Evolutionary conservation across 1,140 invertebrate genomes (phyloP), one percentile per base, ranked within the genome.

Genomic region (Helicoverpa armigera): DNA sequence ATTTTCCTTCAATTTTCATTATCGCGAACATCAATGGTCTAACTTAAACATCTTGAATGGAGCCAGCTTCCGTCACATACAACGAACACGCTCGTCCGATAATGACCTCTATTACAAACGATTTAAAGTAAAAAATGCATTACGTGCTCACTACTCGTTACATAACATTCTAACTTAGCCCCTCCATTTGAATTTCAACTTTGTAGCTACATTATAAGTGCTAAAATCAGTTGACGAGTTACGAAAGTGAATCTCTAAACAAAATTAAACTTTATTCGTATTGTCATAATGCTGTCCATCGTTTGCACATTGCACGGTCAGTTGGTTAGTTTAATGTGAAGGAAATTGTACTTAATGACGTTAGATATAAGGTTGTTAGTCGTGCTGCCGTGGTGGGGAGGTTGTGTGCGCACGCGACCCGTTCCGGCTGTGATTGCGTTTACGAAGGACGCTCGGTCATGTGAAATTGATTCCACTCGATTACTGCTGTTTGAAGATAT

Each of bases 401-500:
- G 18, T 60, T 2, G 61, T 43, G 23, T 75, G 51, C 69, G 84
- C 87, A 87, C 88, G 89, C 87, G 83, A 88, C 82, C 79, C 85
- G 89, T 91, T 89, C 84, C 90, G 88, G 67, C 83, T 85, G 63
- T 67, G 75, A 67, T 53, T 85, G 88, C 84, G 82, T 54, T 65
- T 80, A 84, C 82, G 89, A 91, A 91, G 90, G 90, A 90, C 90
- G 83, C 76, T 80, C 54, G 70, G 87, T 85, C 85, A 90, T 90
- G 87, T 91, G 89, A 89, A 91, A 90, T 91, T 89, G 87, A 90
- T 89, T 90, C 86, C 84, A 63, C 82, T 58, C 86, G 83, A 88
- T 89, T 86, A 82, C 76, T 63, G 74, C 31, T 73, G 70, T 77
- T 58, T 75, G 61, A 50, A 53, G 61, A 53, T 67, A 50, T 77